phyloP scores from a whole-genome alignment of 2,797 vertebrate genomes.

The Mormyrus proboscirostris region DNA sequence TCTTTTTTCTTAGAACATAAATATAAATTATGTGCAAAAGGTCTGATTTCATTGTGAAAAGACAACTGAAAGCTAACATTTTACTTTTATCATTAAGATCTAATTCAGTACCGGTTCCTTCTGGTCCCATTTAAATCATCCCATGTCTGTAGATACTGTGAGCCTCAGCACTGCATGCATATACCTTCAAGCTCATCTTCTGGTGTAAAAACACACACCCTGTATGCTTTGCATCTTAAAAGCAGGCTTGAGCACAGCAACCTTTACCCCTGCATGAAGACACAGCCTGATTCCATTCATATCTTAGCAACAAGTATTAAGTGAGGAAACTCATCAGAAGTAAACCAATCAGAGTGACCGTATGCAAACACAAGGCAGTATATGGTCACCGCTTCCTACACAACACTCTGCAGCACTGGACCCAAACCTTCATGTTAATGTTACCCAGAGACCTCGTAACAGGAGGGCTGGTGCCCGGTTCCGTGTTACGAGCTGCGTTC shows the following conservation, averaged over 20 bases:
- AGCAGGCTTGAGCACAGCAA: neutral
- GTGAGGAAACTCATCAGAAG: neutral
- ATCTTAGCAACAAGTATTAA: neutral
- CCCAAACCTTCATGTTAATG: neutral
- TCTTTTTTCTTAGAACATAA: constrained; percentile 79
- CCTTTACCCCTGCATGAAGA: neutral
- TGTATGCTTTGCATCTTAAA: neutral
- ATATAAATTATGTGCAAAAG: constrained; percentile 89
- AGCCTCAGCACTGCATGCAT: neutral
- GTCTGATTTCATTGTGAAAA: constrained; percentile 67
- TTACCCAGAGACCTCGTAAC: neutral
- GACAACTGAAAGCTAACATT: constrained; percentile 46
- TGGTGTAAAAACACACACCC: neutral
- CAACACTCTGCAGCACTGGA: neutral
- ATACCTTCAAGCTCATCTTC: neutral
- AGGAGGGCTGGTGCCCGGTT: neutral
- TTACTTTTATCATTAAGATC: constrained; percentile 43
- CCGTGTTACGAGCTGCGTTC: neutral
- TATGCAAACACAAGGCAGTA: neutral
- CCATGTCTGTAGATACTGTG: constrained; percentile 18
- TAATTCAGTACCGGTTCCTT: constrained; percentile 43
- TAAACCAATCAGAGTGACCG: neutral
- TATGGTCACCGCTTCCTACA: neutral
- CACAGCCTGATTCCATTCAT: neutral
- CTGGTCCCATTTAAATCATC: constrained; percentile 33